phyloP scores from a whole-genome alignment of 2,888 invertebrate genomes.

The Rhingia campestris region DNA sequence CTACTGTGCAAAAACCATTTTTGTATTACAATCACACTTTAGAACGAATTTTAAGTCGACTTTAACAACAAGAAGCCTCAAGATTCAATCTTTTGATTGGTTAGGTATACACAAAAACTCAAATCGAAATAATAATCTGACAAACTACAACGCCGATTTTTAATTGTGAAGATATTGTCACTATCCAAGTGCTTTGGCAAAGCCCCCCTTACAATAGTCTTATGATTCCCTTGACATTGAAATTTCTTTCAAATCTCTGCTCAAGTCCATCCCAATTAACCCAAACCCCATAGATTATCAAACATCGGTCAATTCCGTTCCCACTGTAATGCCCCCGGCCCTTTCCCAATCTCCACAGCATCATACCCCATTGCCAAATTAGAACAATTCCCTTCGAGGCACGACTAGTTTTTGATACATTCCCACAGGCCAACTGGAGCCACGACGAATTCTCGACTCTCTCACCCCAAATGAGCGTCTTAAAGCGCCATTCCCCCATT shows the following conservation, averaged over 20 bases:
- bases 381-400: constrained; percentile 50
- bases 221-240: neutral
- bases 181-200: too few relatives aligned
- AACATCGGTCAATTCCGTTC: constrained; percentile 14
- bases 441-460: neutral
- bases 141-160: too few relatives aligned
- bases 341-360: neutral
- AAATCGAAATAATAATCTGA: too few relatives aligned
- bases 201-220: neutral
- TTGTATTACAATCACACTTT: too few relatives aligned
- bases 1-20: too few relatives aligned
- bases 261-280: constrained; percentile 35
- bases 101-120: too few relatives aligned
- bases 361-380: constrained; percentile 41
- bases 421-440: constrained; percentile 69
- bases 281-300: neutral
- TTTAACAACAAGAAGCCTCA: too few relatives aligned
- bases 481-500: constrained; percentile 66
- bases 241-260: neutral
- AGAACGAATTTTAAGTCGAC: too few relatives aligned
- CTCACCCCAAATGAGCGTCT: neutral
- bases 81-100: too few relatives aligned
- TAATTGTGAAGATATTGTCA: too few relatives aligned
- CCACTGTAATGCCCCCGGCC: neutral
- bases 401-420: constrained; percentile 50